These are phyloP conservation scores for Ceyx margarethae DNA, from an alignment of 2,113 vertebrate species.

Conservation along the genomic window DNA sequence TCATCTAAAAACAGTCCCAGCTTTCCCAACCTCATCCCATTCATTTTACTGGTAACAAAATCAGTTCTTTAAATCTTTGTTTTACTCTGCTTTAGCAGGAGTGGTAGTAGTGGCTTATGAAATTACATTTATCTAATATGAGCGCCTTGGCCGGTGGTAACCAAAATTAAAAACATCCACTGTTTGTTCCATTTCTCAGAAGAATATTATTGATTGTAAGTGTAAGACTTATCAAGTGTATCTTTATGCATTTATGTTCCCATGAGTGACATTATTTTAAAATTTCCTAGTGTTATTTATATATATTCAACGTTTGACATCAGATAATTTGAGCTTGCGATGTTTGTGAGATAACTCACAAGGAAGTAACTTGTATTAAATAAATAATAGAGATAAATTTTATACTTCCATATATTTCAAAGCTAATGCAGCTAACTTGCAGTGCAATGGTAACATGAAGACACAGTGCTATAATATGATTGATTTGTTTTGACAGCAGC, in stretches of 20 bases:
- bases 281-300: slow-evolving; percentile 62
- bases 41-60: slow-evolving; percentile 13
- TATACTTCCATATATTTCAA: slow-evolving; percentile 90
- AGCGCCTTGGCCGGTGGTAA: background rate
- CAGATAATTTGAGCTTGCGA: slow-evolving; percentile 87
- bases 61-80: background rate
- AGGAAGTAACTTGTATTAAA: slow-evolving; percentile 83
- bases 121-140: slow-evolving; percentile 12
- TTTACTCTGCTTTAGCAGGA: background rate
- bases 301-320: slow-evolving; percentile 76
- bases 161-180: slow-evolving; percentile 17
- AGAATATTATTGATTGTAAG: background rate
- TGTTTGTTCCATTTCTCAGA: slow-evolving; percentile 28
- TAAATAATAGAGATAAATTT: slow-evolving; percentile 96
- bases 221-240: background rate
- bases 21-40: accelerated
- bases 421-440: slow-evolving; percentile 90
- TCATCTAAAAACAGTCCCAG: background rate
- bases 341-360: slow-evolving; percentile 83
- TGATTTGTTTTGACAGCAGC: slow-evolving; percentile 99
- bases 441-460: slow-evolving; percentile 89
- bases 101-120: background rate
- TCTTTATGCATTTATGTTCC: slow-evolving; percentile 33
- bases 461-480: slow-evolving; percentile 95
- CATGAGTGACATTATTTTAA: slow-evolving; percentile 63